Conservation (phyloP, 2,113 vertebrate species). For the Cottus gobio region DNA sequence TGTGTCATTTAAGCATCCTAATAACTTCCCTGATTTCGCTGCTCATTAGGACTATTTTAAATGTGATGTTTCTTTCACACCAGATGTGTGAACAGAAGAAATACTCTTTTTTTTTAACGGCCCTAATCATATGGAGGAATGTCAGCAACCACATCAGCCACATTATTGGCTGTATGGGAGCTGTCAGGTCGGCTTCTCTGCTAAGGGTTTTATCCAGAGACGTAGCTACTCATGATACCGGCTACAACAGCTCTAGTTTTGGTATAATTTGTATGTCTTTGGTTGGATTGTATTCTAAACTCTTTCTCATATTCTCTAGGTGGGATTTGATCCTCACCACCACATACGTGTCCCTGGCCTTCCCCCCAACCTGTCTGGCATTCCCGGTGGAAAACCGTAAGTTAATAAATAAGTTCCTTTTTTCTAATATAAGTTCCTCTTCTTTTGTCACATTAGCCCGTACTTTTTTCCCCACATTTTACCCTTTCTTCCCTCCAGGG, state of each 20-base stretch:
- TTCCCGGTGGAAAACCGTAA: conserved; percentile 96
- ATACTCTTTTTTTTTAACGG: no score
- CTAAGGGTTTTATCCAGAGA: background rate
- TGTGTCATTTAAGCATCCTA: background rate
- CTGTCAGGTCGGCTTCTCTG: background rate
- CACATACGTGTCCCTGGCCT: conserved; percentile 92
- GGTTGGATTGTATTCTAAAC: background rate
- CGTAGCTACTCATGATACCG: background rate
- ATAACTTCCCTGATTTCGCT: background rate
- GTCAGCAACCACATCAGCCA: no score
- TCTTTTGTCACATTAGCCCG: background rate
- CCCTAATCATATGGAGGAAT: background rate
- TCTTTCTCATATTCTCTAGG: conserved; percentile 74
- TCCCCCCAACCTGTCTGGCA: conserved; percentile 90
- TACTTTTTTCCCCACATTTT: background rate
- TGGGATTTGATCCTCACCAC: conserved; percentile 94
- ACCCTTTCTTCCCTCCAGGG: conserved; percentile 75
- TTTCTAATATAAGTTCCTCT: background rate
- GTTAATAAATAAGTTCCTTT: conserved; percentile 43
- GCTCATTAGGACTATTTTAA: background rate
- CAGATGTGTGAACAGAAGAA: background rate
- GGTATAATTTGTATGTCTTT: background rate
- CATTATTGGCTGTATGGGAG: background rate
- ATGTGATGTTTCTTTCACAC: background rate
- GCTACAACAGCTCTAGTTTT: background rate